phyloP scores from a whole-genome alignment of 2,113 vertebrate species.

The Numenius arquata region DNA sequence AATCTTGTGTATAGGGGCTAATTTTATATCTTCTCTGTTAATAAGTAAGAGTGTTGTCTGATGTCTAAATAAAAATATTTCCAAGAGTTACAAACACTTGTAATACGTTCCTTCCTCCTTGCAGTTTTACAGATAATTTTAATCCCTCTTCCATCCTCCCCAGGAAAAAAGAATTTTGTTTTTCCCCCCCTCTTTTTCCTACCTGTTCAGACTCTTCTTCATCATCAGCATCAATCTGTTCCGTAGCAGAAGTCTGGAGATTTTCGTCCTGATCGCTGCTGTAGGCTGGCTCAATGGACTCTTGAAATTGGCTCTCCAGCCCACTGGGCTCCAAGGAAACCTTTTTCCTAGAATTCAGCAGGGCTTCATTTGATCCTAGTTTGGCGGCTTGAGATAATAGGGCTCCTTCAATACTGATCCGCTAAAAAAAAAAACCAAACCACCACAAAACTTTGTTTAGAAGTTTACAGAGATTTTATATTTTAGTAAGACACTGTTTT shows the following conservation, averaged over 20 bases:
- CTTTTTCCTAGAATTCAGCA: constrained; percentile 76
- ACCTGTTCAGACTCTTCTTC: constrained; percentile 83
- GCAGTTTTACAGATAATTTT: not conserved
- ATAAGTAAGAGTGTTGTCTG: not conserved
- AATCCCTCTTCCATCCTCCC: not conserved
- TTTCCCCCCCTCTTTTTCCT: not conserved
- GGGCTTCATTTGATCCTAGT: constrained; percentile 62
- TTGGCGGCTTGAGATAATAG: constrained; percentile 78
- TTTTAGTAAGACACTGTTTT: not conserved
- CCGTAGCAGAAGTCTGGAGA: constrained; percentile 68
- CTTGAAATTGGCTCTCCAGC: constrained; percentile 78
- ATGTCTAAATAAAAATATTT: not conserved
- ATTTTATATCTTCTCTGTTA: not conserved
- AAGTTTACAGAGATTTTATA: not conserved
- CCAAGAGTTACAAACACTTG: not conserved
- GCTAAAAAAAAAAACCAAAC: constrained; percentile 47
- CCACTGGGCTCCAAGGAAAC: constrained; percentile 4
- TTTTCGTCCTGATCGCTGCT: constrained; percentile 78
- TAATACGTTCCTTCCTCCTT: not conserved
- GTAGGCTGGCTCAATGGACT: constrained; percentile 76
- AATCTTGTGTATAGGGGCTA: not conserved
- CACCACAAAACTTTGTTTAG: not conserved
- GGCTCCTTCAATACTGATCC: constrained; percentile 74
- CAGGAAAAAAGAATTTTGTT: not conserved
- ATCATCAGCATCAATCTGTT: constrained; percentile 84